Evolutionary conservation across 2,113 vertebrate genomes (phyloP).

Genomic region (Phodopus roborovskii): DNA sequence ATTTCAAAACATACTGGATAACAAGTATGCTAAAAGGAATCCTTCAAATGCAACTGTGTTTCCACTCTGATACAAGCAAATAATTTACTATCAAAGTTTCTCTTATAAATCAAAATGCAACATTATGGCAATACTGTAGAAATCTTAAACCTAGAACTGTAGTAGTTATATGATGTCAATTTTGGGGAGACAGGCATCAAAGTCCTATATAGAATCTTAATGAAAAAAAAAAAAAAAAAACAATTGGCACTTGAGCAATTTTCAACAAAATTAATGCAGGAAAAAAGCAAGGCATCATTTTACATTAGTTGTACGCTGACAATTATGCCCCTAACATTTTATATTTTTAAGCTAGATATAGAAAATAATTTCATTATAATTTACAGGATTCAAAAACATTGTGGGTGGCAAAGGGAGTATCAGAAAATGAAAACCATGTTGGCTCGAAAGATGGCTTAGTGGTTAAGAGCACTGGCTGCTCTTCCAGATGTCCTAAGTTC

Average conservation of each 20-base stretch:
- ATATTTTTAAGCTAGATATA: background rate
- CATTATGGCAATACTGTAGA: constrained; percentile 27
- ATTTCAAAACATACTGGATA: constrained; percentile 40
- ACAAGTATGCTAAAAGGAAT: constrained; percentile 47
- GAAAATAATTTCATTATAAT: background rate
- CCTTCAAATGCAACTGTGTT: constrained; percentile 50
- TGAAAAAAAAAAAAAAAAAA: background rate
- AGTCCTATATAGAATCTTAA: constrained; percentile 42
- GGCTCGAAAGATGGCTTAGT: no score
- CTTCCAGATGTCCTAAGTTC: no score
- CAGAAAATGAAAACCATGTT: constrained; percentile 1
- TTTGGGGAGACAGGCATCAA: background rate
- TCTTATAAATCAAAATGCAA: background rate
- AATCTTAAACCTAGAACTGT: background rate
- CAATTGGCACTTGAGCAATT: background rate
- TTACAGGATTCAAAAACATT: background rate
- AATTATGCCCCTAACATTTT: background rate
- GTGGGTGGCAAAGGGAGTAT: background rate
- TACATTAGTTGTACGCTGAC: background rate
- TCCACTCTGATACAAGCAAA: constrained; percentile 59
- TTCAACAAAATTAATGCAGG: constrained; percentile 24
- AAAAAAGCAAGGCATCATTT: background rate
- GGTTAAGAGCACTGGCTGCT: no score
- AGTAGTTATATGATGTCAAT: constrained; percentile 7
- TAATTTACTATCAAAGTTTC: constrained; percentile 44